Percentiles rank a stretch among this genome's conserved stretches.
Evolutionary conservation across 2,888 invertebrate species (phyloP).

Genomic region (Ligdia adustata): DNA sequence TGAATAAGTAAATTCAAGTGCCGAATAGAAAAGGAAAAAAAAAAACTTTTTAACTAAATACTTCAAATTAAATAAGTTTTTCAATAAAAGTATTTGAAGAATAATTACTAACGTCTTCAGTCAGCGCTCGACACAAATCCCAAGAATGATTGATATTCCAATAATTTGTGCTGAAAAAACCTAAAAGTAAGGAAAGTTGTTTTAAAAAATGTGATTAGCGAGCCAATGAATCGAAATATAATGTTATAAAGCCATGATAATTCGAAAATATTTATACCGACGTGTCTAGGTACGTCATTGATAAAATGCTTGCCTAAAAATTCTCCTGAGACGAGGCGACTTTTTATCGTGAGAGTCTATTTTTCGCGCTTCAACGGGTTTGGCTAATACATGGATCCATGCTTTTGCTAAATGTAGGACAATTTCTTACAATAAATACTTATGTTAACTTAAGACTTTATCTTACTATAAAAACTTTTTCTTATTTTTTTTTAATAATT

Average conservation of each 20-base stretch:
- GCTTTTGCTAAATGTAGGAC: neutral
- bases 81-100: slow-evolving; percentile 9
- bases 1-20: too few species aligned
- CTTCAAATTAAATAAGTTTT: too few species aligned
- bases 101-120: slow-evolving; percentile 9
- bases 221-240: too few species aligned
- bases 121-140: slow-evolving; percentile 9
- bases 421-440: too few species aligned
- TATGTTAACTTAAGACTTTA: too few species aligned
- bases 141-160: slow-evolving; percentile 11
- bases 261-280: too few species aligned
- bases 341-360: slow-evolving; percentile 19
- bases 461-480: too few species aligned
- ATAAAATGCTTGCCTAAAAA: slow-evolving; percentile 14
- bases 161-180: slow-evolving; percentile 6
- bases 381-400: neutral
- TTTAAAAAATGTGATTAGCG: too few species aligned
- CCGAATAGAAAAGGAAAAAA: too few species aligned
- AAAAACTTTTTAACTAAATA: too few species aligned
- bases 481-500: too few species aligned
- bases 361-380: slow-evolving; percentile 20
- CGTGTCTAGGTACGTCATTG: neutral
- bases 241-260: too few species aligned
- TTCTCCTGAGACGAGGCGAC: slow-evolving; percentile 13
- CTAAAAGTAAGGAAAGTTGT: neutral